These are phyloP conservation scores for Engraulis encrasicolus DNA, from an alignment of 2,113 vertebrate species.

Conservation along the genomic window DNA sequence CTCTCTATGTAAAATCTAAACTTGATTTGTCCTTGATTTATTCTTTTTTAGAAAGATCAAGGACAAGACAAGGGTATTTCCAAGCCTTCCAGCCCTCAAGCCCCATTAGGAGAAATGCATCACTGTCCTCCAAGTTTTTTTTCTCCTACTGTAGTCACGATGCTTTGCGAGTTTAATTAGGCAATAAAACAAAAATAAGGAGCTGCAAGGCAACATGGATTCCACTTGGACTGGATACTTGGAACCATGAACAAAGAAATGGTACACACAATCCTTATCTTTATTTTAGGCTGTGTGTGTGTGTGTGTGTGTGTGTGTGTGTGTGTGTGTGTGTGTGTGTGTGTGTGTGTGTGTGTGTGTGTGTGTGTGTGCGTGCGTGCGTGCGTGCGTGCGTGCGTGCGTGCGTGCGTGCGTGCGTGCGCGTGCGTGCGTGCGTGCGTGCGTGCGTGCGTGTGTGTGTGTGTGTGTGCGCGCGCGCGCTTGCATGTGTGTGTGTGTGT, in stretches of 20 bases:
- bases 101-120: background rate
- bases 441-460: no score
- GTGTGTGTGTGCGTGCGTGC: no score
- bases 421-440: no score
- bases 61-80: background rate
- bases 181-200: background rate
- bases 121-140: background rate
- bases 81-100: background rate
- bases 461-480: no score
- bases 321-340: background rate
- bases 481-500: no score
- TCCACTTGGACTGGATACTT: no score
- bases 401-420: no score
- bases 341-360: no score
- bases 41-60: no score
- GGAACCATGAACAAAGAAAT: no score
- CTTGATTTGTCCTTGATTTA: constrained; percentile 47
- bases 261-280: background rate
- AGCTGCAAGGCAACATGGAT: no score
- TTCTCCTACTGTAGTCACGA: background rate
- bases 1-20: constrained; percentile 47
- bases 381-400: no score
- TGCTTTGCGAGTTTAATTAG: constrained; percentile 16
- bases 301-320: background rate
- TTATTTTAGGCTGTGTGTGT: background rate